Conservation (phyloP, 2,888 invertebrate species). For the Synanthedon formicaeformis region DNA sequence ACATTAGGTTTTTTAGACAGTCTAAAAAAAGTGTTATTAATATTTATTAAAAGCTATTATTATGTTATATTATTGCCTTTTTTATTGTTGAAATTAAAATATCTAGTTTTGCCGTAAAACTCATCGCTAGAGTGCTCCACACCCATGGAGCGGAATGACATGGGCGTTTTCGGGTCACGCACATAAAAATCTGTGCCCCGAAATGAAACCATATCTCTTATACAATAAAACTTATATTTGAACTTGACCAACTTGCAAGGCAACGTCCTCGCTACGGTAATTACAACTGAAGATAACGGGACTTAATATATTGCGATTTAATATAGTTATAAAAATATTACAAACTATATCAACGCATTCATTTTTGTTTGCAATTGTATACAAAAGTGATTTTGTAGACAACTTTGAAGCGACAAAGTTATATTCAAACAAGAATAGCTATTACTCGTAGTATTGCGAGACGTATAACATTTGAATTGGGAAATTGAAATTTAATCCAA, state of each 20-base stretch:
- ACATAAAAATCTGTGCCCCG: conserved; percentile 18
- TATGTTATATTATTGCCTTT: background rate
- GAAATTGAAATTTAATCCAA: background rate
- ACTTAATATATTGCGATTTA: conserved; percentile 40
- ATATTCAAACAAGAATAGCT: background rate
- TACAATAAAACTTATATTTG: conserved; percentile 30
- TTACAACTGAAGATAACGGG: conserved; percentile 33
- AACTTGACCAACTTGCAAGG: conserved; percentile 10
- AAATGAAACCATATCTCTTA: conserved; percentile 23
- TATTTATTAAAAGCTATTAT: background rate
- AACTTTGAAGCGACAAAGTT: background rate
- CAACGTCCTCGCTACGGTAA: conserved; percentile 33
- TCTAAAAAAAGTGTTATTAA: background rate
- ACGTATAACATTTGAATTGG: background rate
- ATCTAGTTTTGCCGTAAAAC: conserved; percentile 11
- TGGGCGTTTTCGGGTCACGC: conserved; percentile 54
- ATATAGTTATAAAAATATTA: conserved; percentile 23
- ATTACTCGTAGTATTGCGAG: background rate
- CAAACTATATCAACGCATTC: conserved; percentile 4
- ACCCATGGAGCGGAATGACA: conserved; percentile 46
- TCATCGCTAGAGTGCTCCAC: conserved; percentile 27
- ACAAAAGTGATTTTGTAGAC: background rate
- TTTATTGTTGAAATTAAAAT: conserved; percentile 10
- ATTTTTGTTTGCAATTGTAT: background rate
- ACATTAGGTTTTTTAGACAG: background rate